Evolutionary conservation across 1,140 invertebrate genomes (phyloP), one percentile per base, ranked within the genome.

Genomic region (Oryzaephilus surinamensis): DNA sequence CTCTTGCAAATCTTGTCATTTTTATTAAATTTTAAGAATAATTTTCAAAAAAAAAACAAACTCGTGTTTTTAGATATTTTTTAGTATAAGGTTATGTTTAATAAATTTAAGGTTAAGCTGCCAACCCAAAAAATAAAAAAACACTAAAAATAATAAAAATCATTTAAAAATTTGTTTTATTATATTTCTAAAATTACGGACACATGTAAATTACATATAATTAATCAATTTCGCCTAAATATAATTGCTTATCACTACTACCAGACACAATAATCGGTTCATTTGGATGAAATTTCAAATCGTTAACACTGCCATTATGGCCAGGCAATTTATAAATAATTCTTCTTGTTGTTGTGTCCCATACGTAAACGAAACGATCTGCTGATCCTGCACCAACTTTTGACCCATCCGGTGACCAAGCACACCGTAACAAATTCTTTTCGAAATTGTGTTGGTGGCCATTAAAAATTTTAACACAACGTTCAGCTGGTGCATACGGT

Each of bases 291-390:
- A 99, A 97, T 62, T 93, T 85, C 1, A 95, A 79, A 58, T 93
- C 92, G 61, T 97, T 99, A 2, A 99, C 91, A 45, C 91, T 89
- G 13, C 96, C 97, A 63, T 91, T 88, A 63, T 99, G 97, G 0
- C 97, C 97, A 1, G 97, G 96, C 34, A 99, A 69, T 68, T 96
- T 97, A 64, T 99, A 99, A 2, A 97, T 62, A 51, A 98, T 88
- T 34, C 87, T 73, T 27, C 93, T 66, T 4, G 81, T 80, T 2
- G 85, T 91, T 2, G 91, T 93, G 63, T 99, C 92, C 95, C 95
- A 99, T 29, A 99, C 72, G 61, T 99, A 97, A 6, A 97, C 84
- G 67, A 83, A 93, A 29, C 96, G 71, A 64, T 99, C 97, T 2
- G 92, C 81, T 6, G 93, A 97, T 0, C 97, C 97, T 0, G 87